Evolutionary conservation across 92 coral and sea anemone species (phyloP), one percentile per base, ranked within the genome.

Genomic region (Zoanthus gigantus): DNA sequence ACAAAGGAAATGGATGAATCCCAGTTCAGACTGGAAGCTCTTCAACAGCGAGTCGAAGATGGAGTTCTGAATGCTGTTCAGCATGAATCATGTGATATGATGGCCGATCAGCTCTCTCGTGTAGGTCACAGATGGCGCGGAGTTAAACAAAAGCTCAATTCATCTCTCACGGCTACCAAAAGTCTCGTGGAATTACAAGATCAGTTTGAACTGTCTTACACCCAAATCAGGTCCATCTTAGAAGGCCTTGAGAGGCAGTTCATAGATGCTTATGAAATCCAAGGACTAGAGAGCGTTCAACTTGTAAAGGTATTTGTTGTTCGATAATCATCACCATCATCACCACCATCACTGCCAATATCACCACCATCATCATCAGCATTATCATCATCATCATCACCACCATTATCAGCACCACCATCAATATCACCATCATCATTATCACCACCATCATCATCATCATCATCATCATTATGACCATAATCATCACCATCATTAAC

Each of bases 1-100:
- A 89, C 94, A 9, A 90, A 78, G 15, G 98, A 94, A 68, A 92
- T 93, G 14, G 98, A 95, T 9, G 98, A 94, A 42, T 89, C 93
- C 32, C 93, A 90, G 29, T 50, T 72, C 68, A 91, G 92, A 74
- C 88, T 96, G 28, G 97, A 94, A 66, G 80, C 89, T 34, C 87
- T 97, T 88, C 90, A 92, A 47, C 92, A 89, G 32, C 86, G 91
- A 61, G 87, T 95, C 34, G 94, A 93, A 11, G 96, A 91, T 37
- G 92, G 92, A 72, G 73, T 87, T 5, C 81, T 79, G 47, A 93
- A 85, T 16, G 31, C 47, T 2, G 46, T 89, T 15, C 90, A 82
- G 60, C 86, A 79, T 4, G 92, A 89, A 42, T 68, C 76, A 30
- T 61, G 90, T 48, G 87, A 82, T 29, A 65, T 84, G 89, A 63